A percentile compares a stretch with the other conserved stretches of the same genome.
These are phyloP conservation scores for Apamea crenata DNA, from an alignment of 2,888 invertebrate genomes.

Conservation along the genomic window DNA sequence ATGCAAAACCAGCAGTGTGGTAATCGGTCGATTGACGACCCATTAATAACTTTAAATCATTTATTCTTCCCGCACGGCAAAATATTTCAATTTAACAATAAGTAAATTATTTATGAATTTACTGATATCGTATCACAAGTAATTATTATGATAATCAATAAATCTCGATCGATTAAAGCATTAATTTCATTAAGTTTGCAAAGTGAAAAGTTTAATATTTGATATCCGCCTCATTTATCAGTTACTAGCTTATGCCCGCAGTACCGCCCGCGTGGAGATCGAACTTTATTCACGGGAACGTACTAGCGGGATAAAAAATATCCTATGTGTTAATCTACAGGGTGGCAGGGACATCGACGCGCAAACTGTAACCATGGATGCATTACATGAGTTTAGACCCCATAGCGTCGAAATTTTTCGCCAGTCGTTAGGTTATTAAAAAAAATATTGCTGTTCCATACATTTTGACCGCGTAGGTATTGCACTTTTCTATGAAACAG, in stretches of 20 bases:
- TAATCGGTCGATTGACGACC: background rate
- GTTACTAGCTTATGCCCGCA: background rate
- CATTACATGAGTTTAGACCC: too few species aligned
- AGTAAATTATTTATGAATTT: slow-evolving; percentile 7
- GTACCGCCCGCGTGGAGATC: background rate
- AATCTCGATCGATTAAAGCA: slow-evolving; percentile 10
- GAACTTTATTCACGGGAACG: background rate
- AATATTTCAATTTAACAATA: slow-evolving; percentile 11
- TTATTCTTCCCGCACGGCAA: background rate
- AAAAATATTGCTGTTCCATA: too few species aligned
- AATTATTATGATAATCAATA: slow-evolving; percentile 12
- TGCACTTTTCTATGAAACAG: too few species aligned
- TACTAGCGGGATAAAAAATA: background rate
- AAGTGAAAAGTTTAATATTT: background rate
- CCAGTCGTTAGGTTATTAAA: too few species aligned
- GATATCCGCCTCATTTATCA: background rate
- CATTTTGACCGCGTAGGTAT: too few species aligned
- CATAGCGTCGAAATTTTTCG: too few species aligned
- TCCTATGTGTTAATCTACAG: background rate
- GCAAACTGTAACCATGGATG: too few species aligned
- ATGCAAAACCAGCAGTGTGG: background rate
- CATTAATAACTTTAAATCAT: slow-evolving; percentile 9
- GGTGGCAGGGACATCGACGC: too few species aligned
- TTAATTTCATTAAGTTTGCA: background rate
- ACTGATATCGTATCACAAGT: background rate